phyloP scores from a whole-genome alignment of 1,140 invertebrate genomes.

The Zeugodacus cucurbitae region DNA sequence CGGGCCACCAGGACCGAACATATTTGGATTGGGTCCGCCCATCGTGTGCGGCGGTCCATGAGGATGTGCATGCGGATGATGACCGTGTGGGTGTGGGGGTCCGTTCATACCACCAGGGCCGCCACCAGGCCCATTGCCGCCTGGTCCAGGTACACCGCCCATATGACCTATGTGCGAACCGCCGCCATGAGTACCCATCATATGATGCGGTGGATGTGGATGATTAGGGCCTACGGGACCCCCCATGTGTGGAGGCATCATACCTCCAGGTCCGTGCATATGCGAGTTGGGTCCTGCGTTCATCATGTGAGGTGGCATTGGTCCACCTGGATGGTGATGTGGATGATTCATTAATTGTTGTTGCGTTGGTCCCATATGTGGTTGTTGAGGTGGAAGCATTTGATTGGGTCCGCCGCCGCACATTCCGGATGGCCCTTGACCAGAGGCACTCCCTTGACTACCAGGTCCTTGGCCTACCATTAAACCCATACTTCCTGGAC shows the following conservation, averaged over 20 bases:
- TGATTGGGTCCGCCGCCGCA: slow-evolving; percentile 63
- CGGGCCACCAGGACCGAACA: slow-evolving; percentile 36
- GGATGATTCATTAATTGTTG: slow-evolving; percentile 54
- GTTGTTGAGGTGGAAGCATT: slow-evolving; percentile 62
- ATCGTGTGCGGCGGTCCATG: slow-evolving; percentile 48
- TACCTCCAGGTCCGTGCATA: slow-evolving; percentile 36
- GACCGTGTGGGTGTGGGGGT: slow-evolving; percentile 42
- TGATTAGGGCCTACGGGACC: slow-evolving; percentile 42
- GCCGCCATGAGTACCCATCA: slow-evolving; percentile 41
- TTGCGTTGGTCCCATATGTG: slow-evolving; percentile 55
- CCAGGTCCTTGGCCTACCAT: slow-evolving; percentile 48
- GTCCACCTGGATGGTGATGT: slow-evolving; percentile 37
- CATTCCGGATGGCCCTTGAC: slow-evolving; percentile 41
- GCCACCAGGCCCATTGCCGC: slow-evolving; percentile 22
- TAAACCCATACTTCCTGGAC: slow-evolving; percentile 53
- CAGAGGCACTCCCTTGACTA: slow-evolving; percentile 36
- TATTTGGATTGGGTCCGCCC: slow-evolving; percentile 50
- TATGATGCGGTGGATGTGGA: slow-evolving; percentile 42
- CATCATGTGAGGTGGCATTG: slow-evolving; percentile 42
- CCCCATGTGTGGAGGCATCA: slow-evolving; percentile 30
- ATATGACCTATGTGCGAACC: slow-evolving; percentile 42
- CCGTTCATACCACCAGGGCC: slow-evolving; percentile 43
- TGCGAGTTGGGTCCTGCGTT: slow-evolving; percentile 33
- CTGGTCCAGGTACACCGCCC: slow-evolving; percentile 31
- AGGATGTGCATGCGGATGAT: slow-evolving; percentile 51